Evolutionary conservation across 2,888 invertebrate genomes (phyloP), one percentile per base, ranked within the genome.

Genomic region (Xanthorhoe spadicearia): DNA sequence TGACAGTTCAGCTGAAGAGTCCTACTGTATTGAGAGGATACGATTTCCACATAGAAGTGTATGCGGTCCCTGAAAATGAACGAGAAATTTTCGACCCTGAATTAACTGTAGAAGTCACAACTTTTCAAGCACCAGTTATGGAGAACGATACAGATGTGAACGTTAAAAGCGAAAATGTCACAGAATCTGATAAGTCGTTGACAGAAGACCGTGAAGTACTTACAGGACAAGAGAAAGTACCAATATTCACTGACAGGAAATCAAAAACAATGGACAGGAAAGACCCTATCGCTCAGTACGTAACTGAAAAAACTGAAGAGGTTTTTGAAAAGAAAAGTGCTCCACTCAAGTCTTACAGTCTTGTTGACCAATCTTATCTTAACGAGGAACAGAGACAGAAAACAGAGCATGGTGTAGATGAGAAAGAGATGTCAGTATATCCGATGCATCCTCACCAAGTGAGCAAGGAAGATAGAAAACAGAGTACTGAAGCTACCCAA

Each of bases 21-120:
- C 92, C 92, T 0, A 83, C 90, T 8, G 81, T 85, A 0, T 81
- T 92, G 35, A 80, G 91, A 74, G 92, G 92, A 57, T 87, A 83
- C 58, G 82, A 86, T 23, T 92, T 92, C 70, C 81, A 82, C 28
- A 76, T 92, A 1, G 79, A 88, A 77, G 88, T 88, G 0, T 92
- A 81, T 58, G 80, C 85, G 6, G 68, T 72, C 5, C 73, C 82
- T 1, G 75, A 77, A 4, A 66, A 69, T 35, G 73, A 56, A 18
- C 52, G 54, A 13, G 54, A 48, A 23, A 9, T 50, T 19, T 17
- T 32, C 19, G n/a, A 57, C 43, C 58, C 54, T 6, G 63, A 61
- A 15, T 46, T 3, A 19, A 3, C 58, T 1, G 23, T 51, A 19
- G 55, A 51, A 54, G 46, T 50, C n/a, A 54, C 64, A 43, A 10